phyloP scores from a whole-genome alignment of 1,140 invertebrate genomes.

The Lucilia sericata region DNA sequence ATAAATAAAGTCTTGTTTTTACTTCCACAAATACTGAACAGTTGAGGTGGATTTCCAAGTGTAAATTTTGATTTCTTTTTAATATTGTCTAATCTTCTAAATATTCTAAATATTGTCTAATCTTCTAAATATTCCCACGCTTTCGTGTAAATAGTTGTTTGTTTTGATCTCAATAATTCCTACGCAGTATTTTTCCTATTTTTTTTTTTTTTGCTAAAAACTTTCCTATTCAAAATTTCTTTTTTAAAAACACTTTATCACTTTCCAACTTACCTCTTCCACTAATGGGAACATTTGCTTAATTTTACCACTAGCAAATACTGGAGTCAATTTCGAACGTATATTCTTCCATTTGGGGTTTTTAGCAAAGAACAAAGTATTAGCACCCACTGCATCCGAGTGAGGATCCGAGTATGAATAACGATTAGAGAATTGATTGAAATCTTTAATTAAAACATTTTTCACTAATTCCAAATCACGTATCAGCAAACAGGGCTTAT shows the following conservation, averaged over 20 bases:
- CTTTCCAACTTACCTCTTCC: constrained; percentile 55
- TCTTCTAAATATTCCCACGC: too few relatives aligned
- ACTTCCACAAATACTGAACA: too few relatives aligned
- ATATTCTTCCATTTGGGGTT: constrained; percentile 69
- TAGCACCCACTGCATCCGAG: constrained; percentile 54
- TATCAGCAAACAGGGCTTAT: constrained; percentile 68
- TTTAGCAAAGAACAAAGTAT: constrained; percentile 60
- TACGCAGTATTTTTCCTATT: too few relatives aligned
- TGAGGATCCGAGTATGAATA: constrained; percentile 54
- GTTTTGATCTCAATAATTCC: too few relatives aligned
- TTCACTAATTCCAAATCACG: constrained; percentile 70
- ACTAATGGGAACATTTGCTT: constrained; percentile 72
- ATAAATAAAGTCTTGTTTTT: too few relatives aligned
- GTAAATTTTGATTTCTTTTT: too few relatives aligned
- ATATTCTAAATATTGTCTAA: too few relatives aligned
- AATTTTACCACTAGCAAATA: constrained; percentile 71
- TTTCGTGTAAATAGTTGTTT: too few relatives aligned
- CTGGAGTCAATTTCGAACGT: constrained; percentile 69
- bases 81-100: too few relatives aligned
- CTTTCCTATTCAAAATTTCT: too few relatives aligned
- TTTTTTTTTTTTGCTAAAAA: too few relatives aligned
- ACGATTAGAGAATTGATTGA: constrained; percentile 62
- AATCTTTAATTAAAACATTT: constrained; percentile 70
- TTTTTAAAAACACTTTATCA: not conserved
- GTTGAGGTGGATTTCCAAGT: too few relatives aligned